Evolutionary conservation across 2,797 vertebrate species (phyloP), one percentile per base, ranked within the genome.

Genomic region (Pampus argenteus): DNA sequence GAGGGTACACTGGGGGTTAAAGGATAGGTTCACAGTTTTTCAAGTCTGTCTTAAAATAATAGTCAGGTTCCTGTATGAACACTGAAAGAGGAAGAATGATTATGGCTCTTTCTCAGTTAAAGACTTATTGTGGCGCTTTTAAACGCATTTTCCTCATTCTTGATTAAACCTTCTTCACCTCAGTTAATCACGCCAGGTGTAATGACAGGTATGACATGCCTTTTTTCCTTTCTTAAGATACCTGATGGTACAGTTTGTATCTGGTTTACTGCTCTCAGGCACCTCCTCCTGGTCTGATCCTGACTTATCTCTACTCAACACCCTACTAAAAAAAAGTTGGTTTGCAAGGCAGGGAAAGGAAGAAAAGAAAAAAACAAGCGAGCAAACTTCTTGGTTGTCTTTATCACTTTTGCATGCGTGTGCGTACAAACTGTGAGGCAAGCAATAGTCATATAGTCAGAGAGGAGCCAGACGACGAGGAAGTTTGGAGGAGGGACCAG

Each of bases 401-500:
- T 25, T 25, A 9, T 38, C 22, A 8, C 36, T 36, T 2, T 51
- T 44, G 57, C 36, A 17, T 65, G 69, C 29, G 9, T 59, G 71
- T 66, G 74, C 52, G 51, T 58, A 61, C 73, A 75, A 14, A 1
- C 23, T 13, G 3, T 0, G 9, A 52, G 54, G n/a, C 56, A 51
- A 74, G 31, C 25, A 17, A 1, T 10, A 64, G 65, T 60, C 52
- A 52, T 58, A 80, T 23, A 61, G 67, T 57, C 75, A 73, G 60
- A 79, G 82, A 70, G 76, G 75, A 84, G 68, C 60, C 76, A 83
- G 74, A 82, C 36, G 45, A 90, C 36, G 45, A 90, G 90, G 89
- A 90, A 90, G 83, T 80, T 0, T 23, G 84, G 67, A 87, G 90
- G 88, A 88, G 86, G 89, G 86, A 88, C 83, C 84, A 79, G 51